These are phyloP conservation scores for Ia io DNA, from an alignment of 2,113 vertebrate genomes.

Conservation along the genomic window DNA sequence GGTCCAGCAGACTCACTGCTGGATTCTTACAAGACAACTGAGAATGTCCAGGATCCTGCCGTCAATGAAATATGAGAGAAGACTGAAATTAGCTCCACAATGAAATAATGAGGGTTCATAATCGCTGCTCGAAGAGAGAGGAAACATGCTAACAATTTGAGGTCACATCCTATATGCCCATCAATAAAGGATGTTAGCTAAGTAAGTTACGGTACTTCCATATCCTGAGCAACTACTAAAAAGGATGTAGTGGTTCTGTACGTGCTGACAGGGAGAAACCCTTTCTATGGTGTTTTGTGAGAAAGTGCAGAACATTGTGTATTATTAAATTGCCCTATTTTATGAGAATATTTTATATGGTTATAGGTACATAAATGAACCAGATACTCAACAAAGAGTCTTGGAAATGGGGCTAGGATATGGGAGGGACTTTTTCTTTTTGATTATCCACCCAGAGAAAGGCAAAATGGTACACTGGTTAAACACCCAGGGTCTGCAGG, in stretches of 20 bases:
- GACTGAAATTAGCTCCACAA: background rate
- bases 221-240: background rate
- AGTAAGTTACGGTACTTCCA: background rate
- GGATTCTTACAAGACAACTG: background rate
- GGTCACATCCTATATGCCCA: slow-evolving; percentile 20
- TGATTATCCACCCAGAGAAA: background rate
- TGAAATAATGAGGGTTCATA: slow-evolving; percentile 33
- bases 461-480: background rate
- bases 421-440: background rate
- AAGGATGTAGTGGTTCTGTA: background rate
- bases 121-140: slow-evolving; percentile 21
- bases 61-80: background rate
- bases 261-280: background rate
- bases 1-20: background rate
- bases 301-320: background rate
- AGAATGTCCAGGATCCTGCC: background rate
- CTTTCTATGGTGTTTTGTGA: background rate
- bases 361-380: slow-evolving; percentile 12
- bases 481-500: background rate
- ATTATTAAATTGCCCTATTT: slow-evolving; percentile 26
- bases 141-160: slow-evolving; percentile 20
- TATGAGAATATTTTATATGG: slow-evolving; percentile 25
- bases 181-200: slow-evolving; percentile 13
- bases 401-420: background rate
- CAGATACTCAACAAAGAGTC: background rate